These are phyloP conservation scores for Trichechus manatus DNA, from an alignment of 2,113 vertebrate species.

Conservation along the genomic window DNA sequence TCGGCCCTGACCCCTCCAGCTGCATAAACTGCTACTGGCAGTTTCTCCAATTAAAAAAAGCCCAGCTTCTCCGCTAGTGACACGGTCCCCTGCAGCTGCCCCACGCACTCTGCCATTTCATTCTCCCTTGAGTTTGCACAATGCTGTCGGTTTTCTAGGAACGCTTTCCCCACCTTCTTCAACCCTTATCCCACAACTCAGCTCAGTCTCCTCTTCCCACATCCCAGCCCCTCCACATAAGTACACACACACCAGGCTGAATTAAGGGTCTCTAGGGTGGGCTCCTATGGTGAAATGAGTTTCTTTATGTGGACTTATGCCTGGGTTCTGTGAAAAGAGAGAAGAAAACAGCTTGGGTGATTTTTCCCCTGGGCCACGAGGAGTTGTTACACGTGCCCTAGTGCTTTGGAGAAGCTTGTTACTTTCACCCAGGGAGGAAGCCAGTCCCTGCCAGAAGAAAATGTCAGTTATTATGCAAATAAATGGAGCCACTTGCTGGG, in stretches of 20 bases:
- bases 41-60: not conserved
- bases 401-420: not conserved
- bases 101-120: not conserved
- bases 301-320: not conserved
- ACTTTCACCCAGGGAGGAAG: not conserved
- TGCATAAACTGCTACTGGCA: not conserved
- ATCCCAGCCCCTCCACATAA: too few relatives aligned
- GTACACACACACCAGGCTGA: not conserved
- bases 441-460: not conserved
- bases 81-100: not conserved
- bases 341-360: not conserved
- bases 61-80: not conserved
- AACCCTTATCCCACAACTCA: not conserved
- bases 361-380: not conserved
- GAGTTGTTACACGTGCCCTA: not conserved
- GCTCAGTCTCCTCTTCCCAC: not conserved
- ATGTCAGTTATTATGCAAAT: not conserved
- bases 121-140: not conserved
- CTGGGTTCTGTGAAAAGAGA: not conserved
- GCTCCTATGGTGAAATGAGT: not conserved
- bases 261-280: not conserved
- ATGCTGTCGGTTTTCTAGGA: not conserved
- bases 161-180: not conserved
- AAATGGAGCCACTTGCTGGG: not conserved
- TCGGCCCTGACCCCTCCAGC: not conserved